Conservation (phyloP, 2,113 vertebrate genomes). For the Xenotilapia caudafasciata region DNA sequence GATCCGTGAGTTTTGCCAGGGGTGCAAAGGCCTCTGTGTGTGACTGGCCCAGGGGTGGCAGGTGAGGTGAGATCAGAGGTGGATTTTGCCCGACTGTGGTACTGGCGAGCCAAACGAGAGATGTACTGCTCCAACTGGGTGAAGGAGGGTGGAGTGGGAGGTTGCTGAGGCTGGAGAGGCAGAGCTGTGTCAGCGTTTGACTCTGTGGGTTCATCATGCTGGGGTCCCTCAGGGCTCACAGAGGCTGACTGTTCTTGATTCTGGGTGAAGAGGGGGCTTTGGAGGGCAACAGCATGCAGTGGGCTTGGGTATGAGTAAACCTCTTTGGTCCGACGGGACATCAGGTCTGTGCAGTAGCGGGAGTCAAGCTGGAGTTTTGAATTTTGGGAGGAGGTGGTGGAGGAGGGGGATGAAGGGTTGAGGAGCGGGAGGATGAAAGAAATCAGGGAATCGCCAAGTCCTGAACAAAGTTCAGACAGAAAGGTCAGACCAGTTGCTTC, state of each 20-base stretch:
- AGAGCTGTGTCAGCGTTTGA: not conserved
- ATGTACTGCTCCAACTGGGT: slow-evolving; percentile 76
- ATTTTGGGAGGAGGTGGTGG: not conserved
- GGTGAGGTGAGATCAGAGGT: slow-evolving; percentile 23
- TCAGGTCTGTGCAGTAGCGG: slow-evolving; percentile 73
- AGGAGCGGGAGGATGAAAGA: slow-evolving; percentile 46
- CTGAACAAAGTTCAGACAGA: slow-evolving; percentile 69
- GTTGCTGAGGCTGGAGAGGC: slow-evolving; percentile 14
- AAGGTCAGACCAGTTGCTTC: slow-evolving; percentile 64
- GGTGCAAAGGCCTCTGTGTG: slow-evolving; percentile 23
- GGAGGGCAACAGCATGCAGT: slow-evolving; percentile 77
- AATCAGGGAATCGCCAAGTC: slow-evolving; percentile 44
- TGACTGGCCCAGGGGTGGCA: not conserved
- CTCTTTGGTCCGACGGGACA: slow-evolving; percentile 76
- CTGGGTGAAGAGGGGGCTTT: slow-evolving; percentile 77
- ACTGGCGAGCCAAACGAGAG: slow-evolving; percentile 66
- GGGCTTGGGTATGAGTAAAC: slow-evolving; percentile 81
- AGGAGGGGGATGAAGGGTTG: not conserved
- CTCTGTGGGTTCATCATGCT: slow-evolving; percentile 32
- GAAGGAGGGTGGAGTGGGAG: slow-evolving; percentile 24
- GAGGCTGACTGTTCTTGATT: slow-evolving; percentile 39
- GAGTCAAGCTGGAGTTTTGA: slow-evolving; percentile 64
- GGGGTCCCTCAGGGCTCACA: slow-evolving; percentile 36
- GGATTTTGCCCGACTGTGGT: slow-evolving; percentile 50
- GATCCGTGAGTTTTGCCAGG: slow-evolving; percentile 62